phyloP scores from a whole-genome alignment of 1,140 invertebrate genomes.

The Hypsibius dujardini region DNA sequence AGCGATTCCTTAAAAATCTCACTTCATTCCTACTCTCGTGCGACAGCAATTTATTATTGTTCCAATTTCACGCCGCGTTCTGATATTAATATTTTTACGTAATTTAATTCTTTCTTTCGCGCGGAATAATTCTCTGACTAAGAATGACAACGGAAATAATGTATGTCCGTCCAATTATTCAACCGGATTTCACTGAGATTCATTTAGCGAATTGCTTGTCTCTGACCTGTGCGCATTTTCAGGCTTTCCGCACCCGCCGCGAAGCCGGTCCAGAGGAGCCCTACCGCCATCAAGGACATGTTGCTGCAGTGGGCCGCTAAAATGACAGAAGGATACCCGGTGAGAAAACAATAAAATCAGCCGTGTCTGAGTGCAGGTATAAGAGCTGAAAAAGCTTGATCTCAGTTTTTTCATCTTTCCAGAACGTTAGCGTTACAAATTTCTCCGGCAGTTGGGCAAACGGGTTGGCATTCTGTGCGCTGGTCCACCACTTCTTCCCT shows the following conservation, averaged over 20 bases:
- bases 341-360: slow-evolving; percentile 29
- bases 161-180: too few relatives aligned
- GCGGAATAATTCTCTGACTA: too few relatives aligned
- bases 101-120: too few relatives aligned
- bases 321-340: slow-evolving; percentile 88
- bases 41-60: too few relatives aligned
- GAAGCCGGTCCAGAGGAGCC: slow-evolving; percentile 42
- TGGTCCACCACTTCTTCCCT: slow-evolving; percentile 84
- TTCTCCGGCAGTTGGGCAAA: slow-evolving; percentile 90
- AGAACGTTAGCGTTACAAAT: slow-evolving; percentile 88
- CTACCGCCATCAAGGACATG: slow-evolving; percentile 81
- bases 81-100: too few relatives aligned
- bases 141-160: too few relatives aligned
- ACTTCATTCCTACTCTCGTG: too few relatives aligned
- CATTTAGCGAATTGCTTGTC: too few relatives aligned
- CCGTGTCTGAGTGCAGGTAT: too few relatives aligned
- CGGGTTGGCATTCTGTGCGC: slow-evolving; percentile 85
- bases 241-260: background rate
- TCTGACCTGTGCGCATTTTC: background rate
- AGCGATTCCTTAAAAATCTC: too few relatives aligned
- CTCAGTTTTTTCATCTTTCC: slow-evolving; percentile 23
- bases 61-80: too few relatives aligned
- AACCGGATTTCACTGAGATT: too few relatives aligned
- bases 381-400: background rate
- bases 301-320: slow-evolving; percentile 83